A percentile compares a stretch with the other conserved stretches of the same genome.
Evolutionary conservation across 1,140 invertebrate genomes (phyloP).

Genomic region (Maconellicoccus hirsutus): DNA sequence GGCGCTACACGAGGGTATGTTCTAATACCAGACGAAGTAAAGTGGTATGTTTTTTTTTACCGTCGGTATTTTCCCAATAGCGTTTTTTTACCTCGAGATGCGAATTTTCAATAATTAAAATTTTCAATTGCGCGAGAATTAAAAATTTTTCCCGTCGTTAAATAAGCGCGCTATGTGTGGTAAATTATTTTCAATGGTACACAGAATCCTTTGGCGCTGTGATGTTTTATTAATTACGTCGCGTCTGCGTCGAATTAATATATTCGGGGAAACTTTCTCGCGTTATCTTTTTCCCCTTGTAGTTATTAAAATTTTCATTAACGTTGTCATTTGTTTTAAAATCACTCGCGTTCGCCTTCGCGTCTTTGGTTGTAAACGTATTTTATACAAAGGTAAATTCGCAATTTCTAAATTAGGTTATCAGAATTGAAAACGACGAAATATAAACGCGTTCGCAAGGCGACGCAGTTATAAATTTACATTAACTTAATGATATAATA

Average conservation of each 20-base stretch:
- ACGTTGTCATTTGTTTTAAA: background rate
- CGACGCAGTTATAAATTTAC: constrained; percentile 15
- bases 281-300: background rate
- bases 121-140: background rate
- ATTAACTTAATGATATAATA: constrained; percentile 22
- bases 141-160: too few species aligned
- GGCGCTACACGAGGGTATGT: too few species aligned
- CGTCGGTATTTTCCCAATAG: background rate
- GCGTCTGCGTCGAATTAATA: constrained; percentile 2
- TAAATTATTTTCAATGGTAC: too few species aligned
- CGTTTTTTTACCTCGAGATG: background rate
- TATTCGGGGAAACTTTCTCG: background rate
- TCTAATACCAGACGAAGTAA: too few species aligned
- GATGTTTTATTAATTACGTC: background rate
- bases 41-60: background rate
- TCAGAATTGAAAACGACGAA: constrained; percentile 16
- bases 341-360: background rate
- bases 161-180: too few species aligned
- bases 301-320: constrained; percentile 3
- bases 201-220: background rate
- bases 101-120: background rate
- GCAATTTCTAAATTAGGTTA: constrained; percentile 15
- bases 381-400: background rate
- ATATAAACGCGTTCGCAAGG: constrained; percentile 10
- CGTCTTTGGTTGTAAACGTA: background rate